A percentile compares a stretch with the other conserved stretches of the same genome.
These are phyloP conservation scores for Chrysina gloriosa DNA, from an alignment of 2,888 invertebrate genomes.

Conservation along the genomic window DNA sequence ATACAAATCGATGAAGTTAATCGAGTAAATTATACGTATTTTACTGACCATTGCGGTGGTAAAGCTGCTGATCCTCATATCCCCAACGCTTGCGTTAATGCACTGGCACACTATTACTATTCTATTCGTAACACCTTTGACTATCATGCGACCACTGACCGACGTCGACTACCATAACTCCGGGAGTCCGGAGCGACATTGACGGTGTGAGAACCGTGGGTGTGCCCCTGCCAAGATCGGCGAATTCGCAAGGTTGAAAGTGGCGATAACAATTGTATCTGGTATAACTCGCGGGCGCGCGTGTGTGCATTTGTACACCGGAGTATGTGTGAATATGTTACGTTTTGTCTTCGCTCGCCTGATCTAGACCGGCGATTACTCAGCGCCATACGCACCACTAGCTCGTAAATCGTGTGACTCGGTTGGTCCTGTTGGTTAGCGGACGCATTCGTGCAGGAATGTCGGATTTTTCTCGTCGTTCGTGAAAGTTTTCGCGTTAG, in stretches of 20 bases:
- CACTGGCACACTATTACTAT: conserved; percentile 46
- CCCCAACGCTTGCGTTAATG: conserved; percentile 33
- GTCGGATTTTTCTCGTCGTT: conserved; percentile 10
- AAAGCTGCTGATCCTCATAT: conserved; percentile 28
- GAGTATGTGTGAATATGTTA: conserved; percentile 8
- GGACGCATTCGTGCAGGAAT: conserved; percentile 24
- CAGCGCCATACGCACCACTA: conserved; percentile 13
- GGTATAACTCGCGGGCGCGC: neutral
- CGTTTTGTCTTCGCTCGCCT: conserved; percentile 22
- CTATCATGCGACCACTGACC: conserved; percentile 47
- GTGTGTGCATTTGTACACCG: neutral
- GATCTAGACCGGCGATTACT: conserved; percentile 34
- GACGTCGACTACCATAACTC: conserved; percentile 45
- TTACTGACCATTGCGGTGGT: conserved; percentile 31
- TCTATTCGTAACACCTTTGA: conserved; percentile 46
- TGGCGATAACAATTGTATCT: conserved; percentile 25
- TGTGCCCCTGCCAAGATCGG: conserved; percentile 42
- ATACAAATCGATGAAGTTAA: neutral
- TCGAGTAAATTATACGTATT: neutral
- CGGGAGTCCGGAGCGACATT: conserved; percentile 46
- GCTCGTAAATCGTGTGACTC: conserved; percentile 14
- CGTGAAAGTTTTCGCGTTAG: conserved; percentile 6
- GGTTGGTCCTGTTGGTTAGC: conserved; percentile 18
- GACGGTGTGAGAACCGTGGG: conserved; percentile 42
- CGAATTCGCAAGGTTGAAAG: conserved; percentile 34